Percentiles rank a stretch among this genome's conserved stretches.
phyloP scores from a whole-genome alignment of 2,797 vertebrate genomes.

The Chlorospingus semifuscus region DNA sequence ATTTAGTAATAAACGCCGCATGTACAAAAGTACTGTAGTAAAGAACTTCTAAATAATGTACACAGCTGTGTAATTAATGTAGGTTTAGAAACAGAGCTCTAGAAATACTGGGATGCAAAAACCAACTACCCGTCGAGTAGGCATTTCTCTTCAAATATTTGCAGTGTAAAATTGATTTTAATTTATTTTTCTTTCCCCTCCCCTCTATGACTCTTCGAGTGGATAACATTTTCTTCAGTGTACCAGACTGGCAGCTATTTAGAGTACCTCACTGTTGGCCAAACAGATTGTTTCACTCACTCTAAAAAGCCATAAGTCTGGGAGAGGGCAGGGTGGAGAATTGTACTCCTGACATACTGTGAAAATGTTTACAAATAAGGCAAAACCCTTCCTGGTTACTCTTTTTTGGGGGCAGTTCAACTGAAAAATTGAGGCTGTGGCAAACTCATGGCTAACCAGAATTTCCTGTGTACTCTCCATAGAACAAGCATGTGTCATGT shows the following conservation, averaged over 20 bases:
- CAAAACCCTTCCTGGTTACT: not conserved
- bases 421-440: conserved; percentile 15
- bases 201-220: conserved; percentile 5
- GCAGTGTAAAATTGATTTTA: not conserved
- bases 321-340: conserved; percentile 34
- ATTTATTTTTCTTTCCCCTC: not conserved
- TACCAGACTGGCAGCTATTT: conserved; percentile 68
- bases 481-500: not conserved
- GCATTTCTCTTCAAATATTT: conserved; percentile 60
- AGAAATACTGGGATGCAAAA: conserved; percentile 83
- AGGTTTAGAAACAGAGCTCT: conserved; percentile 78
- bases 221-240: conserved; percentile 65
- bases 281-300: conserved; percentile 36
- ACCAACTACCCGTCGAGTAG: conserved; percentile 44
- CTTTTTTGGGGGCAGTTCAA: not conserved
- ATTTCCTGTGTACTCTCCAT: not conserved
- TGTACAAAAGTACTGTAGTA: conserved; percentile 87
- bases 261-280: conserved; percentile 67
- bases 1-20: conserved; percentile 85
- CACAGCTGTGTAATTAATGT: conserved; percentile 80
- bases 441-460: not conserved
- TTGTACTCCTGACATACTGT: conserved; percentile 64
- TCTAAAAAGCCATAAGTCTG: conserved; percentile 81
- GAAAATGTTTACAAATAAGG: conserved; percentile 73
- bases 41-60: conserved; percentile 86